Evolutionary conservation across 2,888 invertebrate species (phyloP).

Genomic region (Drosophila macrospina): DNA sequence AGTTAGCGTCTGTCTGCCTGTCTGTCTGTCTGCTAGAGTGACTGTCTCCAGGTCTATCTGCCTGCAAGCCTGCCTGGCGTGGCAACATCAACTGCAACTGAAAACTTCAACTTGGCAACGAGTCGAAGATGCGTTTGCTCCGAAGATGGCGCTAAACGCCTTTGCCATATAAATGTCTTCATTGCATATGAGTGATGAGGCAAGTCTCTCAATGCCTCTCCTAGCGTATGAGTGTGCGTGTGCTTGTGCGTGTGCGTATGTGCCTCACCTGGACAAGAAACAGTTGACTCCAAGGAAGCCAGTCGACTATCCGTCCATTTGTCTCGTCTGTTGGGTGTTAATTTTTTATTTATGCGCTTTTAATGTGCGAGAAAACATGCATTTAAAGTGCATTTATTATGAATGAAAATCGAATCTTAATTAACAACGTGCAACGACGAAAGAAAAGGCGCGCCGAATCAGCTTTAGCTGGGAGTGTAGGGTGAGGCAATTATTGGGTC

Average conservation of each 20-base stretch:
- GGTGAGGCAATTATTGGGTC: constrained; percentile 60
- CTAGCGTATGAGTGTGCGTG: constrained; percentile 10
- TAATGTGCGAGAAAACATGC: constrained; percentile 81
- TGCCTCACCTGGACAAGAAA: neutral
- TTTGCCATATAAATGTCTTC: constrained; percentile 81
- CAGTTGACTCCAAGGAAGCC: constrained; percentile 1
- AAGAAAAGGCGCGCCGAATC: constrained; percentile 32
- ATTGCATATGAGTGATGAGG: constrained; percentile 81
- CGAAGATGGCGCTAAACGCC: constrained; percentile 70
- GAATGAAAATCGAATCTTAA: constrained; percentile 75
- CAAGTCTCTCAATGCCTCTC: constrained; percentile 20
- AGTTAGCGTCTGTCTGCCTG: neutral
- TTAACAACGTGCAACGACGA: constrained; percentile 49
- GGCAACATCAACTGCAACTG: constrained; percentile 6
- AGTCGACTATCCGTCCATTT: neutral
- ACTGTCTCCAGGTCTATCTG: constrained; percentile 8
- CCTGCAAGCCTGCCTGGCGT: neutral
- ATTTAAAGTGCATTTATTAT: constrained; percentile 80
- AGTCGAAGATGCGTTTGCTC: constrained; percentile 46
- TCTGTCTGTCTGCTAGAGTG: neutral
- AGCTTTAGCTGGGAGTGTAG: neutral
- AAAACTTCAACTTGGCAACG: constrained; percentile 26
- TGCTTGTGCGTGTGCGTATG: constrained; percentile 13
- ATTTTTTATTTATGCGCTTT: constrained; percentile 81
- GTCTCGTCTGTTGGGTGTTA: constrained; percentile 73